These are phyloP conservation scores for Dreissena rostriformis DNA, from an alignment of 1,140 invertebrate genomes.

Conservation along the genomic window DNA sequence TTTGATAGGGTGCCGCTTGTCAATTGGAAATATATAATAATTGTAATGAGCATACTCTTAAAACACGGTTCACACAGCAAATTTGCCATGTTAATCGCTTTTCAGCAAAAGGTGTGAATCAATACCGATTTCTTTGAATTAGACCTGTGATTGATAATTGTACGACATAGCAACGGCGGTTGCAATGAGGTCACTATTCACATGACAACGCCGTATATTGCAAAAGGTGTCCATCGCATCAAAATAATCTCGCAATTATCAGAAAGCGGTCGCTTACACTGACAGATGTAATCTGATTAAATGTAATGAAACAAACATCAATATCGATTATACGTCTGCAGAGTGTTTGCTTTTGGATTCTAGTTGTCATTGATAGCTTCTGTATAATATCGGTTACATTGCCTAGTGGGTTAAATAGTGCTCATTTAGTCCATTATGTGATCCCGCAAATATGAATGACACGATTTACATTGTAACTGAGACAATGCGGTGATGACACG, in stretches of 20 bases:
- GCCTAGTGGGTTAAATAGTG: too few relatives aligned
- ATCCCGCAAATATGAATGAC: too few relatives aligned
- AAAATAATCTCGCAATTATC: not conserved
- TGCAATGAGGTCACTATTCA: not conserved
- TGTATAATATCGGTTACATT: too few relatives aligned
- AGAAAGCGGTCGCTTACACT: not conserved
- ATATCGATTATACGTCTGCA: not conserved
- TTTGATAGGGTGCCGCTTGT: too few relatives aligned
- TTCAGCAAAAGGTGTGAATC: not conserved
- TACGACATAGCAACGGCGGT: not conserved
- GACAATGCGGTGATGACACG: too few relatives aligned
- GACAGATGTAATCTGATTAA: constrained; percentile 6
- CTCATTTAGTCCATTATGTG: too few relatives aligned
- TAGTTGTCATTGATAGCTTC: too few relatives aligned
- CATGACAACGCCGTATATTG: not conserved
- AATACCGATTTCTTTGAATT: not conserved
- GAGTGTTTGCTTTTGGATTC: not conserved
- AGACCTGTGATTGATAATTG: not conserved
- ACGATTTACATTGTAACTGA: too few relatives aligned
- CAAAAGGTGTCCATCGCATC: not conserved
- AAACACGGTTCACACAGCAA: too few relatives aligned
- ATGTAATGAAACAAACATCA: constrained; percentile 2
- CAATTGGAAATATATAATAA: too few relatives aligned
- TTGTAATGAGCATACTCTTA: too few relatives aligned
- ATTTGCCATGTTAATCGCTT: too few relatives aligned